Percentiles rank a stretch among this genome's conserved stretches.
Conservation (phyloP, 2,797 vertebrate species). For the Yasuhikotakia modesta region DNA sequence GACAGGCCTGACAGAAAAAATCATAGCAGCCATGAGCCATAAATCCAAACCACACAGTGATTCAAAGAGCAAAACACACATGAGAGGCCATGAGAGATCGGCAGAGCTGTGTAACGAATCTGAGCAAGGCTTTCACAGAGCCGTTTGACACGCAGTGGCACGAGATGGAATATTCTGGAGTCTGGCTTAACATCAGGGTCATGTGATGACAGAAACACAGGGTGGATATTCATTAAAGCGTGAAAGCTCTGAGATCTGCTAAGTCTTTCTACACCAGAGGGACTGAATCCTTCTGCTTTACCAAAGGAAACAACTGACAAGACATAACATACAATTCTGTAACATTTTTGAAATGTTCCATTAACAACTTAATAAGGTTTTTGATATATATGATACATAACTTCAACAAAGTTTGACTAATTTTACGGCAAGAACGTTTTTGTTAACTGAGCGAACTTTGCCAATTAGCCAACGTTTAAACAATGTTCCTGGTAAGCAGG, state of each 20-base stretch:
- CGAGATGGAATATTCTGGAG: slow-evolving; percentile 39
- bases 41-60: slow-evolving; percentile 24
- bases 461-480: too few species aligned
- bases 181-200: slow-evolving; percentile 9
- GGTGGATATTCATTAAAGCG: slow-evolving; percentile 23
- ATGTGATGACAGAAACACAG: slow-evolving; percentile 19
- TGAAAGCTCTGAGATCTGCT: slow-evolving; percentile 4
- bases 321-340: too few species aligned
- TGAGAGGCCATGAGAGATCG: slow-evolving; percentile 11
- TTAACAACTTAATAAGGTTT: too few species aligned
- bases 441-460: too few species aligned
- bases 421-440: too few species aligned
- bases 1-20: slow-evolving; percentile 80
- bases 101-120: slow-evolving; percentile 20
- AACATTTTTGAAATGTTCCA: too few species aligned
- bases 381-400: too few species aligned
- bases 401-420: too few species aligned
- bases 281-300: slow-evolving; percentile 1
- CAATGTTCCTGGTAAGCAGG: too few species aligned
- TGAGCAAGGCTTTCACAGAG: slow-evolving; percentile 23
- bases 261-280: neutral
- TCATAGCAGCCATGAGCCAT: slow-evolving; percentile 25
- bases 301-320: neutral
- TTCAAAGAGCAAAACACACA: slow-evolving; percentile 27
- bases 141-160: slow-evolving; percentile 13